Evolutionary conservation across 2,888 invertebrate species (phyloP).

Genomic region (Cephus pygmeus): DNA sequence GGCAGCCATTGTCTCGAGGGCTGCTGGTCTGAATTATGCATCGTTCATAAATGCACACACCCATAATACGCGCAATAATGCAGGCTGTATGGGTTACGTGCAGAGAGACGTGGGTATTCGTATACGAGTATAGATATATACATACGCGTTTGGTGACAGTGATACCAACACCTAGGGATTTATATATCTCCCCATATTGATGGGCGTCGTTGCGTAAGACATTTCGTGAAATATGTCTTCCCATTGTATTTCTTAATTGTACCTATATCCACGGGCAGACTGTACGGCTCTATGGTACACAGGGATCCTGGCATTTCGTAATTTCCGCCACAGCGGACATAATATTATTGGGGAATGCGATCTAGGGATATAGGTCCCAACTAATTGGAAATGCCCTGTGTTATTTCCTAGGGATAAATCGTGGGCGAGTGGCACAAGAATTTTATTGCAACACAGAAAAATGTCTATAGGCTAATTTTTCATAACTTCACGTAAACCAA

Average conservation of each 20-base stretch:
- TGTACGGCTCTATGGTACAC: too few relatives aligned
- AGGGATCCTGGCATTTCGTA: background rate
- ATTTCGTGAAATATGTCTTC: constrained; percentile 16
- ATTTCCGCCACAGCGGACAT: background rate
- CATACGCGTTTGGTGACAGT: background rate
- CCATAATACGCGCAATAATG: background rate
- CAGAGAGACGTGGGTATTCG: too few relatives aligned
- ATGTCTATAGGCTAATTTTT: too few relatives aligned
- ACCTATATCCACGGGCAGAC: background rate
- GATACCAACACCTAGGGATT: background rate
- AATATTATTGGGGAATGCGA: background rate
- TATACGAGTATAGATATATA: background rate
- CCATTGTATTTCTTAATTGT: constrained; percentile 19
- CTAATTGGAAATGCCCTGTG: too few relatives aligned
- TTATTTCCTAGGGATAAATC: too few relatives aligned
- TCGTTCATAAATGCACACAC: background rate
- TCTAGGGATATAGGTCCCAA: too few relatives aligned
- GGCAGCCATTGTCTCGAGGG: constrained; percentile 5
- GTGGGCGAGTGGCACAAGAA: too few relatives aligned
- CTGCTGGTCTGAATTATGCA: constrained; percentile 1
- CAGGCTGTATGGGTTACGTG: background rate
- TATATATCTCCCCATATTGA: constrained; percentile 12
- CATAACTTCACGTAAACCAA: too few relatives aligned
- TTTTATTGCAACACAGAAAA: too few relatives aligned
- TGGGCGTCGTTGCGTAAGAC: constrained; percentile 23